Evolutionary conservation across 2,797 vertebrate genomes (phyloP).

Genomic region (Neostethus bicornis): DNA sequence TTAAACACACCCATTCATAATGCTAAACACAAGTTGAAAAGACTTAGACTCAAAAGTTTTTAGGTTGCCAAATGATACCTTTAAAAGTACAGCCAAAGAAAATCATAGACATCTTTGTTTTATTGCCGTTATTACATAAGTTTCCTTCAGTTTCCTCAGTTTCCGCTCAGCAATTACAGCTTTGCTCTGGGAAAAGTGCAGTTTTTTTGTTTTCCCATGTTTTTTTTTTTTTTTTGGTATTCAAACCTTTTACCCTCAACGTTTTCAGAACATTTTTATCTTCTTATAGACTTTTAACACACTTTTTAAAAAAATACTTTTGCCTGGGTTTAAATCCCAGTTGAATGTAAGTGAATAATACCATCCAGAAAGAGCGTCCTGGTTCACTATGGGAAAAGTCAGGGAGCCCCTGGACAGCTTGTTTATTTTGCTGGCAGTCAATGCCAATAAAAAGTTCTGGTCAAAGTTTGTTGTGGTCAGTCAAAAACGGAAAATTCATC

Average conservation of each 20-base stretch:
- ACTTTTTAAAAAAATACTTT: not conserved
- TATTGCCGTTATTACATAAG: conserved; percentile 1
- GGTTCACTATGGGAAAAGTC: conserved; percentile 60
- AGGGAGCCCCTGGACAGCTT: conserved; percentile 35
- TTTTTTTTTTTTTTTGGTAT: not conserved
- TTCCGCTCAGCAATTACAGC: not conserved
- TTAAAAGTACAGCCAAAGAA: not conserved
- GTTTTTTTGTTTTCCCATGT: not conserved
- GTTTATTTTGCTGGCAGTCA: conserved; percentile 59
- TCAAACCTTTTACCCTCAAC: not conserved
- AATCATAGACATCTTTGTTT: not conserved
- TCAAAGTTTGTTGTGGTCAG: conserved; percentile 69
- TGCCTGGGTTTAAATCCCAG: conserved; percentile 11
- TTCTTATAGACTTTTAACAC: not conserved
- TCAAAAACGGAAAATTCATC: conserved; percentile 25
- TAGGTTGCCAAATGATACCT: conserved; percentile 1
- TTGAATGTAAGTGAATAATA: conserved; percentile 31
- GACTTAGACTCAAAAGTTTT: not conserved
- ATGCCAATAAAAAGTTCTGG: conserved; percentile 59
- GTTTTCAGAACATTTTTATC: not conserved
- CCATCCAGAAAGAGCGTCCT: conserved; percentile 13
- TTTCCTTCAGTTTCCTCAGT: not conserved
- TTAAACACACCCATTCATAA: not conserved
- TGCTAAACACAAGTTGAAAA: not conserved
- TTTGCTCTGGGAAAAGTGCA: not conserved